Conservation (phyloP, 2,888 invertebrate genomes). For the Mantis religiosa region DNA sequence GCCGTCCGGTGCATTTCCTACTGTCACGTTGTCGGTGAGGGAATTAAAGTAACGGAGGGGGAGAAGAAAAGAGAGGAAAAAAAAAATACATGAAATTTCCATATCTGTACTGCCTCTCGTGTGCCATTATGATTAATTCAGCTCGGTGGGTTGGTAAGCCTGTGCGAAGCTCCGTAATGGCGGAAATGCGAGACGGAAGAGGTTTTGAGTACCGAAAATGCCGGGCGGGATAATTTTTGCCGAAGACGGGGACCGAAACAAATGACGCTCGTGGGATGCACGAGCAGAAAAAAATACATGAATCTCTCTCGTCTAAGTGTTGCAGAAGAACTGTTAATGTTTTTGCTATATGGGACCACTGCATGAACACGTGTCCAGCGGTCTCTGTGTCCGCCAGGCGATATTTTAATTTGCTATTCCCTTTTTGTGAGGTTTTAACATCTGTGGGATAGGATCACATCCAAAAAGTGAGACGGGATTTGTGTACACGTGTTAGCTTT, state of each 20-base stretch:
- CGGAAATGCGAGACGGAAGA: background rate
- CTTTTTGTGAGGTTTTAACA: too few species aligned
- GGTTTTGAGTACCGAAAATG: background rate
- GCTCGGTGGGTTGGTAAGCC: background rate
- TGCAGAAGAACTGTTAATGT: background rate
- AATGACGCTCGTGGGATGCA: background rate
- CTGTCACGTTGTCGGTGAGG: background rate
- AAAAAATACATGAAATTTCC: conserved; percentile 23
- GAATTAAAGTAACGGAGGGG: conserved; percentile 12
- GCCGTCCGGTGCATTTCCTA: background rate
- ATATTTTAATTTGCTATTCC: too few species aligned
- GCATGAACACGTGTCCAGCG: too few species aligned
- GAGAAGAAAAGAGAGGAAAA: background rate
- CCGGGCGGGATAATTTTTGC: background rate
- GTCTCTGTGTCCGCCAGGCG: too few species aligned
- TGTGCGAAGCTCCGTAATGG: background rate
- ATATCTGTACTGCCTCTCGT: conserved; percentile 15
- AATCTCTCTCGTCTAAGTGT: background rate
- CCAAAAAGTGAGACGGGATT: too few species aligned
- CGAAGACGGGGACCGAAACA: background rate
- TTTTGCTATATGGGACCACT: too few species aligned
- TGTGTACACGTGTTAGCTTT: too few species aligned
- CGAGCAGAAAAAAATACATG: background rate
- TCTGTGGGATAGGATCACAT: too few species aligned
- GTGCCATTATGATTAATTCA: background rate